These are phyloP conservation scores for Craseonycteris thonglongyai DNA, from an alignment of 2,113 vertebrate species.

Conservation along the genomic window DNA sequence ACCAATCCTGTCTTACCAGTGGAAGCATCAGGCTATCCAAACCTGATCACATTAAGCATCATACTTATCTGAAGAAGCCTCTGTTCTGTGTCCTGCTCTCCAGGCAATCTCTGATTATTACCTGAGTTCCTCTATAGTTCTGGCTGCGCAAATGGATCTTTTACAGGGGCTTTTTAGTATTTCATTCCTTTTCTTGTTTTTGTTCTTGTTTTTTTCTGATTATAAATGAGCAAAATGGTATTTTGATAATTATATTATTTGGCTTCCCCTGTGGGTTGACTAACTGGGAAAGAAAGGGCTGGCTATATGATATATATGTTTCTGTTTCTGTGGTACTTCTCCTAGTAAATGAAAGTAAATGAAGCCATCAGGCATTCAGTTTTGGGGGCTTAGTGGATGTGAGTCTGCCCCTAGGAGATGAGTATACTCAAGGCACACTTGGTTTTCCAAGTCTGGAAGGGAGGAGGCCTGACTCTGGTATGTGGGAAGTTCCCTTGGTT, in stretches of 20 bases:
- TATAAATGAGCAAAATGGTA: slow-evolving; percentile 10
- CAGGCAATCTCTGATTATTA: slow-evolving; percentile 33
- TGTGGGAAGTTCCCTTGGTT: slow-evolving; percentile 3
- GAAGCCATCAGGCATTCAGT: neutral
- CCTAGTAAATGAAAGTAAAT: neutral
- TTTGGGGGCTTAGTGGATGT: neutral
- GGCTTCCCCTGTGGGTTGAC: neutral
- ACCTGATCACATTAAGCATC: neutral
- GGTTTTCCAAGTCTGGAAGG: neutral
- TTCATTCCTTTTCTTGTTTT: neutral
- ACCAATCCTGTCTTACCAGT: neutral
- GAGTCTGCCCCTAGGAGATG: neutral
- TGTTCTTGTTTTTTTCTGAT: neutral
- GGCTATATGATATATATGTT: neutral
- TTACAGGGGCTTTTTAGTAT: slow-evolving; percentile 33
- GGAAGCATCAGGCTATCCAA: neutral
- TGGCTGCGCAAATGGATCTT: slow-evolving; percentile 23
- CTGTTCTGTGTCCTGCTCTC: slow-evolving; percentile 46
- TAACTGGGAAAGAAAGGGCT: neutral
- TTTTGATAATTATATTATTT: slow-evolving; percentile 21
- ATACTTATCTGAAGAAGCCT: neutral
- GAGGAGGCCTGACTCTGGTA: neutral
- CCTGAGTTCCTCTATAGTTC: slow-evolving; percentile 14
- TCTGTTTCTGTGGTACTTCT: neutral
- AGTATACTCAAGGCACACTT: neutral